Conservation (phyloP, 23 tunicate species). For the Ascidia mentula region DNA sequence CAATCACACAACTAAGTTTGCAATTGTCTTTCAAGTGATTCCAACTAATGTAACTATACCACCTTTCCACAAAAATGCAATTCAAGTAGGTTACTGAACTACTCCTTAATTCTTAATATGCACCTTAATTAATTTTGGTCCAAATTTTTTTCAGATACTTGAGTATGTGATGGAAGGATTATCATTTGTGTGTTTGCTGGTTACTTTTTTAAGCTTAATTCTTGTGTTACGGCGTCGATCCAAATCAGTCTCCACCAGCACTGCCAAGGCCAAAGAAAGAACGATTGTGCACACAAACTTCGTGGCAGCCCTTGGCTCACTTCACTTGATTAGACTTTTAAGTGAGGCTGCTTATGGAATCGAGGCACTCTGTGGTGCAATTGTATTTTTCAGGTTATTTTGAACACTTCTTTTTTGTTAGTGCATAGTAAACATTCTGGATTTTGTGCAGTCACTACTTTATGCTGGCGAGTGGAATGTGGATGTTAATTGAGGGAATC, state of each 20-base stretch:
- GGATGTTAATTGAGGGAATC: constrained; percentile 88
- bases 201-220: constrained; percentile 41
- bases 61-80: constrained; percentile 2
- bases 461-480: constrained; percentile 83
- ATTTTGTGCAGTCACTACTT: constrained; percentile 61
- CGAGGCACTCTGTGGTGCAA: constrained; percentile 22
- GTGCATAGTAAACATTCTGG: neutral
- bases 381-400: constrained; percentile 65
- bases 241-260: constrained; percentile 38
- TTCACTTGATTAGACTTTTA: constrained; percentile 53
- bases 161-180: constrained; percentile 79
- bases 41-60: constrained; percentile 11
- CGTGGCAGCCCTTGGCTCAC: constrained; percentile 48
- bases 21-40: constrained; percentile 44
- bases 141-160: constrained; percentile 27
- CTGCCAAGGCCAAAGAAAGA: constrained; percentile 53
- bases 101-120: too few species aligned
- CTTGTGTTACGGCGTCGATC: constrained; percentile 59
- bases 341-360: constrained; percentile 46
- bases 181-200: constrained; percentile 44
- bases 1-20: constrained; percentile 76
- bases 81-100: neutral
- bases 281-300: constrained; percentile 68
- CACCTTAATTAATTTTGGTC: neutral
- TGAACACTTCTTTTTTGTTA: neutral